These are phyloP conservation scores for Drosophila suzukii DNA, from an alignment of 1,140 invertebrate species.

Conservation along the genomic window DNA sequence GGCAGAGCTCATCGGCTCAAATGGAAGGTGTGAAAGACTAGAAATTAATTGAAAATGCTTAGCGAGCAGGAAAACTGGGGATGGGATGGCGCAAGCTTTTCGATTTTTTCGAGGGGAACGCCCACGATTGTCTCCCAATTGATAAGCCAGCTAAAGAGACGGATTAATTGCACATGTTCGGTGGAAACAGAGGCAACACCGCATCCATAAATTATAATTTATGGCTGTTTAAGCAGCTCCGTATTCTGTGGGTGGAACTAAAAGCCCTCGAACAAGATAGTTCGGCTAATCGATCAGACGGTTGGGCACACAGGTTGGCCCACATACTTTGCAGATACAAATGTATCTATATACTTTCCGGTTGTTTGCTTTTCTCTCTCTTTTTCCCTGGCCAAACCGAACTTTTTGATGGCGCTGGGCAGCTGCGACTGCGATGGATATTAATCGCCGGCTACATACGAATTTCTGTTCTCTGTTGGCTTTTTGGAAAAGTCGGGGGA, in stretches of 20 bases:
- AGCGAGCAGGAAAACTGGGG: slow-evolving; percentile 4
- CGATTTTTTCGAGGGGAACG: slow-evolving; percentile 10
- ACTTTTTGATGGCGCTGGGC: slow-evolving; percentile 71
- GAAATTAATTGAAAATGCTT: slow-evolving; percentile 50
- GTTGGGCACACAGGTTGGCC: slow-evolving; percentile 71
- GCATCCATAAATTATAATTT: slow-evolving; percentile 81
- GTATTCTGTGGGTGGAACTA: slow-evolving; percentile 69
- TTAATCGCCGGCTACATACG: slow-evolving; percentile 74
- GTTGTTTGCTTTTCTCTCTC: slow-evolving; percentile 24
- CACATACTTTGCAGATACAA: slow-evolving; percentile 55
- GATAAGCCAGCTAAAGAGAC: slow-evolving; percentile 74
- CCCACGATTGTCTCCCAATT: slow-evolving; percentile 62
- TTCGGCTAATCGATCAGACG: slow-evolving; percentile 71
- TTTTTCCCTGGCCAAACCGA: slow-evolving; percentile 41
- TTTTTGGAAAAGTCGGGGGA: slow-evolving; percentile 31
- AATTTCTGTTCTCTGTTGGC: slow-evolving; percentile 50
- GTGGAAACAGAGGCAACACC: slow-evolving; percentile 10
- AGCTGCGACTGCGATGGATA: slow-evolving; percentile 76
- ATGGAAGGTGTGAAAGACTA: slow-evolving; percentile 75
- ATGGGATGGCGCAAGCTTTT: slow-evolving; percentile 38
- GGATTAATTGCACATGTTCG: slow-evolving; percentile 83
- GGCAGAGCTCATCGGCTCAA: slow-evolving; percentile 70
- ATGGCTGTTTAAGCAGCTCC: slow-evolving; percentile 76
- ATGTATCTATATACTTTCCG: slow-evolving; percentile 49
- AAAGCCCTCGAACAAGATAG: slow-evolving; percentile 61